Conservation (phyloP, 2,797 vertebrate species). For the Hipposideros larvatus region DNA sequence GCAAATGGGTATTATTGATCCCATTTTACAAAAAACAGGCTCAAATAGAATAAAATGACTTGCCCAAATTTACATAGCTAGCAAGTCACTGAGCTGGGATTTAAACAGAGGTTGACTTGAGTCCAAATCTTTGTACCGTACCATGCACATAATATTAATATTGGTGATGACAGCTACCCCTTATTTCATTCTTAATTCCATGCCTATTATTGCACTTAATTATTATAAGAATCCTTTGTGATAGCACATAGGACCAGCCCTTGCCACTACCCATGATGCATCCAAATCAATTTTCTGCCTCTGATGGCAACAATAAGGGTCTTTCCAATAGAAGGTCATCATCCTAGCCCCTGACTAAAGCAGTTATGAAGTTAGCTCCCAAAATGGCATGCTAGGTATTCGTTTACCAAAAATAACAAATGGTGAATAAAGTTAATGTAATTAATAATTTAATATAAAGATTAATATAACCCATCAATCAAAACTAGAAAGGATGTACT, state of each 20-base stretch:
- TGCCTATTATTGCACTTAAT: not conserved
- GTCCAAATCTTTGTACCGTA: not conserved
- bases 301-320: not conserved
- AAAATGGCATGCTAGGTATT: not conserved
- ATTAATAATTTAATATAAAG: no score
- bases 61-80: not conserved
- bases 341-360: not conserved
- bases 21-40: not conserved
- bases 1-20: not conserved
- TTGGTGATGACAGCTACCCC: not conserved
- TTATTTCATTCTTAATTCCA: not conserved
- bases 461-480: not conserved
- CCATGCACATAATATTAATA: not conserved
- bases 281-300: not conserved
- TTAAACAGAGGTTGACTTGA: not conserved
- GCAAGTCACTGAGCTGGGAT: not conserved
- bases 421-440: no score
- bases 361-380: not conserved
- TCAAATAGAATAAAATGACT: not conserved
- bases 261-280: rapidly evolving
- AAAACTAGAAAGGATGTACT: not conserved
- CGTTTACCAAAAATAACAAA: not conserved
- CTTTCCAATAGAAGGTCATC: not conserved
- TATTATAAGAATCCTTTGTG: not conserved
- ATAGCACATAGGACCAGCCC: not conserved